Evolutionary conservation across 2,888 invertebrate genomes (phyloP).

Genomic region (Drosophila ochracea): DNA sequence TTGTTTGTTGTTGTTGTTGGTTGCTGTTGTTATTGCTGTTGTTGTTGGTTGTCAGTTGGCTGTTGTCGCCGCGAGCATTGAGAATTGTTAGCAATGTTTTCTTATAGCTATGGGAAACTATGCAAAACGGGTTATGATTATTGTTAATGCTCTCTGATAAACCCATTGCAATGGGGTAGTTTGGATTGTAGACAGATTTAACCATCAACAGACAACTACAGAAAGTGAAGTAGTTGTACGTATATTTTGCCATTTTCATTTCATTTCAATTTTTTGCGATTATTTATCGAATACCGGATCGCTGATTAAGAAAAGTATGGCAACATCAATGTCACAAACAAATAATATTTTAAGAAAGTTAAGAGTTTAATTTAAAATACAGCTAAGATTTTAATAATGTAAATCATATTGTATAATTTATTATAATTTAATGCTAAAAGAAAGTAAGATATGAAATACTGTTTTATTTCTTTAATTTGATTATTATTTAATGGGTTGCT

Average conservation of each 20-base stretch:
- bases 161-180: slow-evolving; percentile 10
- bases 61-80: slow-evolving; percentile 56
- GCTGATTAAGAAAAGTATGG: not conserved
- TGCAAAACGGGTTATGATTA: slow-evolving; percentile 71
- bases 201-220: not conserved
- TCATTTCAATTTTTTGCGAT: not conserved
- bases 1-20: not conserved
- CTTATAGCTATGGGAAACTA: slow-evolving; percentile 66
- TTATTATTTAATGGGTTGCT: not conserved
- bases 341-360: not conserved
- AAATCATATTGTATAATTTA: not conserved
- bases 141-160: slow-evolving; percentile 32
- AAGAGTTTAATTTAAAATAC: not conserved
- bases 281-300: not conserved
- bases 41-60: not conserved
- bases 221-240: not conserved
- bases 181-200: not conserved
- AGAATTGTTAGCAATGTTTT: slow-evolving; percentile 68
- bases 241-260: not conserved
- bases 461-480: not conserved
- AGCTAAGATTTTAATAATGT: not conserved
- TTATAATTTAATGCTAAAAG: not conserved
- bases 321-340: too few species aligned
- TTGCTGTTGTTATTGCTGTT: not conserved
- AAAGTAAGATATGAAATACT: not conserved